These are phyloP conservation scores for Hoplodrina ambigua DNA, from an alignment of 2,888 invertebrate genomes.

Conservation along the genomic window DNA sequence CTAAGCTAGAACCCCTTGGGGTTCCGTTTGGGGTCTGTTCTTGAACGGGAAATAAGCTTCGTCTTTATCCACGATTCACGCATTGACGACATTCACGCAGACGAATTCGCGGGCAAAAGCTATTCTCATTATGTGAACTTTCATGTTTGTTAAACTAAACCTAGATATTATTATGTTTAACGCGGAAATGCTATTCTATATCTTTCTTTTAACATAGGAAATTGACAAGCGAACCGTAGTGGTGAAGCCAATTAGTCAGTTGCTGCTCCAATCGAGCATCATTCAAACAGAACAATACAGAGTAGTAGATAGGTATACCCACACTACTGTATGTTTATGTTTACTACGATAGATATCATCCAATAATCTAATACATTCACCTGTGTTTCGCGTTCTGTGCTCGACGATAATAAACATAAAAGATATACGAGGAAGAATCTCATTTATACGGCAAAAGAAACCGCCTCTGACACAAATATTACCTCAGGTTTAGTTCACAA, in stretches of 20 bases:
- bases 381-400: neutral
- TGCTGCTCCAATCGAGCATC: neutral
- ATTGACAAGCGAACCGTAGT: neutral
- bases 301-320: too few relatives aligned
- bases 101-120: too few relatives aligned
- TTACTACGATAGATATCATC: neutral
- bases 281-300: neutral
- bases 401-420: neutral
- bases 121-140: too few relatives aligned
- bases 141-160: too few relatives aligned
- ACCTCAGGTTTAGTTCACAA: constrained; percentile 13
- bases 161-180: too few relatives aligned
- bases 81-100: too few relatives aligned
- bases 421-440: constrained; percentile 3
- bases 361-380: neutral
- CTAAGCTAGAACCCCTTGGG: too few relatives aligned
- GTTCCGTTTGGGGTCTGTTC: too few relatives aligned
- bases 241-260: neutral
- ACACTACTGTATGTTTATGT: neutral
- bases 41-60: too few relatives aligned
- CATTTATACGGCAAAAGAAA: constrained; percentile 8
- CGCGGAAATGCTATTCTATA: too few relatives aligned
- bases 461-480: neutral
- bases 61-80: too few relatives aligned
- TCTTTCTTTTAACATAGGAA: neutral